phyloP scores from a whole-genome alignment of 64 coral and sea anemone species.

The Platygyra sinensis region DNA sequence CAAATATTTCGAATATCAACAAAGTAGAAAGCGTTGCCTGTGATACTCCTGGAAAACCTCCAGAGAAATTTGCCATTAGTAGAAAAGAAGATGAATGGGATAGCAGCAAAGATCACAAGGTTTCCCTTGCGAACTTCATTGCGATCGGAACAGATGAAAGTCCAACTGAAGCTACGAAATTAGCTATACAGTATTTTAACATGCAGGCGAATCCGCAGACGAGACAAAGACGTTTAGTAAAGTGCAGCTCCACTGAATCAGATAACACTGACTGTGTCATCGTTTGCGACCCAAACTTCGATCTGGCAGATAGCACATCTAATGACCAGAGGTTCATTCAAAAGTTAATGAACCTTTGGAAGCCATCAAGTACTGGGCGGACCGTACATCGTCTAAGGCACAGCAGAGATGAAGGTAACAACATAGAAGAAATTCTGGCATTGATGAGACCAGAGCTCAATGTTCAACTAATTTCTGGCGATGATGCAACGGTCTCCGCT shows the following conservation, averaged over 20 bases:
- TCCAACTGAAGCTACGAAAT: conserved; percentile 30
- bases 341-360: conserved; percentile 30
- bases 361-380: conserved; percentile 22
- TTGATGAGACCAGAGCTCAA: conserved; percentile 25
- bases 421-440: conserved; percentile 33
- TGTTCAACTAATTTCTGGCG: conserved; percentile 30
- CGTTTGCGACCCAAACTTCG: conserved; percentile 34
- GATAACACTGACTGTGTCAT: conserved; percentile 33
- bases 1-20: conserved; percentile 25
- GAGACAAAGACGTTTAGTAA: conserved; percentile 30
- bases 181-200: conserved; percentile 25
- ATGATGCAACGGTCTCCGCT: conserved; percentile 22
- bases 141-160: conserved; percentile 34
- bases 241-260: conserved; percentile 29
- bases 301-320: conserved; percentile 14
- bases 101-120: conserved; percentile 14
- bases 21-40: conserved; percentile 26
- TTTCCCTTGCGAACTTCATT: conserved; percentile 25
- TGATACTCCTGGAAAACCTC: conserved; percentile 32
- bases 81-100: conserved; percentile 25
- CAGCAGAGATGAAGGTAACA: conserved; percentile 29
- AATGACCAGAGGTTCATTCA: conserved; percentile 19
- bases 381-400: conserved; percentile 16
- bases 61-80: conserved; percentile 12
- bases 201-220: conserved; percentile 24